Base-by-base conservation (phyloP, 2,113 vertebrate species). In the Cygnus buccinator region DNA sequence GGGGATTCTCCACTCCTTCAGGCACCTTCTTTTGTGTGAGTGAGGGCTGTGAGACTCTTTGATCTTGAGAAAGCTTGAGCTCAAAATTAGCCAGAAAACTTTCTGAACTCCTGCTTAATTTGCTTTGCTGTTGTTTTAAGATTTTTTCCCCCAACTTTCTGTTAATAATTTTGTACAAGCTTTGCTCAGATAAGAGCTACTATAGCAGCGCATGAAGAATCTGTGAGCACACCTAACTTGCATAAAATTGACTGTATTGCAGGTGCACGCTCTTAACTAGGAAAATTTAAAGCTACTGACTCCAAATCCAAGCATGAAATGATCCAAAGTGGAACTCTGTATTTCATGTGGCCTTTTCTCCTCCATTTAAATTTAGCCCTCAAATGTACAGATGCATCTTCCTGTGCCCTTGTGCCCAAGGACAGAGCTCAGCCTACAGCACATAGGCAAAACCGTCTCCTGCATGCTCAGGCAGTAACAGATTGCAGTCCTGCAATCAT, bases 271-370 rank as follows among this genome's bases (percentile, higher is more conserved):
- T 70, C 74, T 76, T 82, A 76, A 66, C 66, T 26, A 35, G 41
- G 62, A 76, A 82, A 87, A 73, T 94, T 37, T 79, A 66, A 85
- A 91, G 35, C 78, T 66, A 62, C 84, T 89, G 66, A 50, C 77
- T 87, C 75, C 84, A 95, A 95, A 95, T 73, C 74, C 87, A 83
- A 90, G 91, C 89, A 91, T 95, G 93, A 95, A 96, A 95, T 91
- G 78, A 90, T 94, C 87, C 78, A 10, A 55, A 87, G 63, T 90
- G 80, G 67, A 94, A 66, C 72, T 73, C 58, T 58, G 39, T 75
- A 62, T 72, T 90, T 89, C 66, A 4, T 37, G 11, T 87, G 82
- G 58, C 81, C 78, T 94, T 91, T 95, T 91, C 71, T 80, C 82
- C 87, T 95, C 63, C 90, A 62, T 87, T 87, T 95, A 92, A 91